These are phyloP conservation scores for Onychorhynchus coronatus DNA, from an alignment of 2,113 vertebrate genomes.

Conservation along the genomic window DNA sequence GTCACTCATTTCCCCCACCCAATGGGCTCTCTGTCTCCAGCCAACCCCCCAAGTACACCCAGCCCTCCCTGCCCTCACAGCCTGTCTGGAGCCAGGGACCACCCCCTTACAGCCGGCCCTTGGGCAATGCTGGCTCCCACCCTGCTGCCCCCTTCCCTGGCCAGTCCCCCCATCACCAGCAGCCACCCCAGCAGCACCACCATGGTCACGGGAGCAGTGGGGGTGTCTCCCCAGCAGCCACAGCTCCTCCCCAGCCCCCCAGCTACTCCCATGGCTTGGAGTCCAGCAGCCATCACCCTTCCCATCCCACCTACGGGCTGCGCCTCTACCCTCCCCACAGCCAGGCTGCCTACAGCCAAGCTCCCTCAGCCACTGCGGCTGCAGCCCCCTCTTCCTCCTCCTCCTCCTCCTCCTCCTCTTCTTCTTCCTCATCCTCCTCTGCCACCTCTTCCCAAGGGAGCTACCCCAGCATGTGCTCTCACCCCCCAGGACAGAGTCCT, in stretches of 20 bases:
- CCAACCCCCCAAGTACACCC: slow-evolving; percentile 77
- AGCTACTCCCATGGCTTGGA: slow-evolving; percentile 69
- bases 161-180: slow-evolving; percentile 71
- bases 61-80: slow-evolving; percentile 75
- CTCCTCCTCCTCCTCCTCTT: neutral
- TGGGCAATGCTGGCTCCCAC: slow-evolving; percentile 61
- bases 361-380: neutral
- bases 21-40: slow-evolving; percentile 67
- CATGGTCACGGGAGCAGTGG: neutral
- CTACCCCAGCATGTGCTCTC: slow-evolving; percentile 57
- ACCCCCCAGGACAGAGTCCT: slow-evolving; percentile 69
- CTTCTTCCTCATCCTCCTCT: slow-evolving; percentile 40
- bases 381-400: neutral
- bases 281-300: slow-evolving; percentile 52
- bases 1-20: slow-evolving; percentile 71
- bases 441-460: slow-evolving; percentile 62
- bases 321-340: slow-evolving; percentile 71
- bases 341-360: slow-evolving; percentile 65
- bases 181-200: slow-evolving; percentile 67
- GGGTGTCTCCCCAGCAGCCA: neutral
- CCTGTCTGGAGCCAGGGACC: slow-evolving; percentile 78
- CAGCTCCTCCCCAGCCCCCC: slow-evolving; percentile 24
- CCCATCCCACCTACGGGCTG: slow-evolving; percentile 67
- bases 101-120: slow-evolving; percentile 66
- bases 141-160: slow-evolving; percentile 56